These are phyloP conservation scores for Anthopleura sola DNA, from an alignment of 64 coral and sea anemone species.

Conservation along the genomic window DNA sequence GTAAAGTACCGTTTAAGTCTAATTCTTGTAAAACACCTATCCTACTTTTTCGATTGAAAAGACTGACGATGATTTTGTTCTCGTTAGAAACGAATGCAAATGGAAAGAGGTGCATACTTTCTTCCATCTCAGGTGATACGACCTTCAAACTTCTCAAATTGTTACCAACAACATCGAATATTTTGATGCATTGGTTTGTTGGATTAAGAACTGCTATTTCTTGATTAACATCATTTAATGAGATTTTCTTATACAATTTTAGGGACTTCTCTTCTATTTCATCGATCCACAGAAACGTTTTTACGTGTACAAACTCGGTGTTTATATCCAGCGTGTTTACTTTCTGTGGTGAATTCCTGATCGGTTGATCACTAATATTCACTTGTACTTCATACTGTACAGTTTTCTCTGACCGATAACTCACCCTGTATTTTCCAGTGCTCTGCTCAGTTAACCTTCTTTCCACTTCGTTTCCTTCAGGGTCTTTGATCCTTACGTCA, in stretches of 20 bases:
- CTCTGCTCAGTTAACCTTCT: neutral
- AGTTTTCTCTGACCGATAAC: neutral
- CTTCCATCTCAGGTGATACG: constrained; percentile 7
- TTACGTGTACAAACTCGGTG: neutral
- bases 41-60: constrained; percentile 11
- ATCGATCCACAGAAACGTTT: neutral
- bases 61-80: constrained; percentile 32
- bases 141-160: constrained; percentile 64
- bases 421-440: neutral
- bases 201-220: neutral
- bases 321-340: neutral
- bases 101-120: constrained; percentile 37
- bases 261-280: neutral
- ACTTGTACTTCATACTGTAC: neutral
- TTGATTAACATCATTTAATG: constrained; percentile 60
- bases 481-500: neutral
- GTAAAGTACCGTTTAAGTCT: constrained; percentile 19
- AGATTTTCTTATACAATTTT: constrained; percentile 33
- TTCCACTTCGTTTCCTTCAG: neutral
- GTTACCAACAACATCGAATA: constrained; percentile 39
- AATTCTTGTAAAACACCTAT: constrained; percentile 47
- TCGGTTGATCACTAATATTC: neutral
- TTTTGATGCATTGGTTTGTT: constrained; percentile 37
- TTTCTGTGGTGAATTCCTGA: constrained; percentile 2
- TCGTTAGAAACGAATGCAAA: constrained; percentile 49